Percentiles rank a stretch among this genome's conserved stretches.
Conservation (phyloP, 2,797 vertebrate genomes). For the Falco berigora region DNA sequence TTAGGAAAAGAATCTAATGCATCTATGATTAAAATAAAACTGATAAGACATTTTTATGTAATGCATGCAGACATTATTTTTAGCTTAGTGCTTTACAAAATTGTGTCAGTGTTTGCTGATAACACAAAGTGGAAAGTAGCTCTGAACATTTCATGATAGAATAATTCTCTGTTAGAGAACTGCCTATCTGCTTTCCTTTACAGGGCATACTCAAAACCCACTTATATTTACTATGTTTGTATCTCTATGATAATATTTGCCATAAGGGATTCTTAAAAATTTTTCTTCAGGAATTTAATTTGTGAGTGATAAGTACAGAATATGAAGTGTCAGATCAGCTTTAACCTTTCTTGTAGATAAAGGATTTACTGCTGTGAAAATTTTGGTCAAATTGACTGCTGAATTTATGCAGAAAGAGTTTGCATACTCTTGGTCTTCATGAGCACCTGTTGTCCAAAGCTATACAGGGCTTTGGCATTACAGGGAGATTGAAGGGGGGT, state of each 20-base stretch:
- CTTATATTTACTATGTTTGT: neutral
- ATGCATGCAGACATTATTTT: neutral
- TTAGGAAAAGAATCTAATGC: neutral
- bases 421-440: neutral
- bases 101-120: neutral
- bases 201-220: neutral
- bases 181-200: neutral
- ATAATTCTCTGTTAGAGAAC: neutral
- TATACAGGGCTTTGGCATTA: neutral
- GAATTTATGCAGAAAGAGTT: neutral
- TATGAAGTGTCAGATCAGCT: neutral
- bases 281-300: constrained; percentile 10
- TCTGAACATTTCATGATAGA: neutral
- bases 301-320: neutral
- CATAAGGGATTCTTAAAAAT: neutral
- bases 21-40: constrained; percentile 24
- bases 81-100: neutral
- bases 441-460: neutral
- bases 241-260: neutral
- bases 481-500: neutral
- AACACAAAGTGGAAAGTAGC: neutral
- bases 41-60: neutral
- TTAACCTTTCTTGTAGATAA: neutral
- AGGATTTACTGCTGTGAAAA: neutral
- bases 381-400: neutral